Base-by-base conservation (phyloP, 2,113 vertebrate species). In the Malurus elegans region DNA sequence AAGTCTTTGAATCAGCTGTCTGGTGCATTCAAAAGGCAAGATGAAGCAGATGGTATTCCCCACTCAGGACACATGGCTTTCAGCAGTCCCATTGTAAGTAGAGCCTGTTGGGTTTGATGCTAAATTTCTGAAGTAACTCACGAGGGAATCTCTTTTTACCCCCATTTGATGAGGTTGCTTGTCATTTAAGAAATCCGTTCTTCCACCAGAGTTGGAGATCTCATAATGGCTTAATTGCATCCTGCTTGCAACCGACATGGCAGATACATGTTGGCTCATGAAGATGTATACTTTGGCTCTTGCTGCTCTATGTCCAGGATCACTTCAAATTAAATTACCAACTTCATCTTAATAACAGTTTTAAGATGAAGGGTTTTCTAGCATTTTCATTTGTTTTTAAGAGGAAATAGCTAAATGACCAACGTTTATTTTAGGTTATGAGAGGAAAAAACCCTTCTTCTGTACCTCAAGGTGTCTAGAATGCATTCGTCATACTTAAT, bases 21-120 rank as follows among this genome's bases (percentile, higher is more conserved):
- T 23, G 97, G 57, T 44, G 96, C 88, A 6, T 48, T 96, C 18
- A 94, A 69, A 92, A 93, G 61, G 56, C 87, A 96, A 80, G 95
- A 96, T 76, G 96, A 96, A 83, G 72, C 62, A 5, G 72, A 42
- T 65, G 95, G 67, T 75, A 23, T 57, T 70, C 88, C 86, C 44
- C 72, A 32, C 47, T 95, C 96, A 60, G 92, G 88, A 82, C 97
- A 98, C 3, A 96, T 98, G 21, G 98, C 99, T 62, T 99, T 99
- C 97, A 99, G 99, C 96, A 99, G 99, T 94, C 98, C 98, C 70
- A 99, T 99, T 96, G 99, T 99, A 95, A 98, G 98, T 97, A 76
- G 65, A 81, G 69, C 9, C 16, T 40, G 6, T 25, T 78, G 50
- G 28, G 31, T 70, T 94, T 80, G 34, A 36, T 76, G 19, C 25